These are phyloP conservation scores for Diceros bicornis DNA, from an alignment of 2,797 vertebrate species.

Conservation along the genomic window DNA sequence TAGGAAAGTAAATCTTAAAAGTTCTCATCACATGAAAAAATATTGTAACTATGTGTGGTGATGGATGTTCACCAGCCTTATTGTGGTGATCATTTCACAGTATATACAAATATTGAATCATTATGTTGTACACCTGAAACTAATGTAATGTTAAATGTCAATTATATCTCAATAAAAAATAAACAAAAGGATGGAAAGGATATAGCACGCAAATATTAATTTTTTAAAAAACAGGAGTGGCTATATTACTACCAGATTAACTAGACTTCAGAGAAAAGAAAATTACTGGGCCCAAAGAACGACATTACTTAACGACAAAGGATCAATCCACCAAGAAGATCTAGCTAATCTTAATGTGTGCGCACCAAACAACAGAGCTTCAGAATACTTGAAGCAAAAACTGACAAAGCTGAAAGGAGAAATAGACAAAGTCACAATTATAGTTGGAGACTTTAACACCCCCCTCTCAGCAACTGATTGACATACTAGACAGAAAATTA, in stretches of 20 bases:
- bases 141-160: background rate
- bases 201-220: background rate
- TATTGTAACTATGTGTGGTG: background rate
- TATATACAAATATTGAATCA: background rate
- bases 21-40: background rate
- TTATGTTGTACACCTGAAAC: background rate
- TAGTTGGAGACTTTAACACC: background rate
- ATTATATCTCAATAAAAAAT: background rate
- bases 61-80: background rate
- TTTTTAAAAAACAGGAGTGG: background rate
- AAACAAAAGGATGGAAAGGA: background rate
- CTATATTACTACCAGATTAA: conserved; percentile 2
- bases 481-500: background rate
- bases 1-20: background rate
- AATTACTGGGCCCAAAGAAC: background rate
- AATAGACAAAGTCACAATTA: background rate
- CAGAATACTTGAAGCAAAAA: background rate
- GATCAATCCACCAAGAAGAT: background rate
- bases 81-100: background rate
- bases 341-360: background rate
- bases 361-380: background rate
- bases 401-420: background rate
- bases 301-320: background rate
- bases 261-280: background rate
- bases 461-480: background rate